These are phyloP conservation scores for Teleopsis dalmanni DNA, from an alignment of 1,140 invertebrate genomes.

Conservation along the genomic window DNA sequence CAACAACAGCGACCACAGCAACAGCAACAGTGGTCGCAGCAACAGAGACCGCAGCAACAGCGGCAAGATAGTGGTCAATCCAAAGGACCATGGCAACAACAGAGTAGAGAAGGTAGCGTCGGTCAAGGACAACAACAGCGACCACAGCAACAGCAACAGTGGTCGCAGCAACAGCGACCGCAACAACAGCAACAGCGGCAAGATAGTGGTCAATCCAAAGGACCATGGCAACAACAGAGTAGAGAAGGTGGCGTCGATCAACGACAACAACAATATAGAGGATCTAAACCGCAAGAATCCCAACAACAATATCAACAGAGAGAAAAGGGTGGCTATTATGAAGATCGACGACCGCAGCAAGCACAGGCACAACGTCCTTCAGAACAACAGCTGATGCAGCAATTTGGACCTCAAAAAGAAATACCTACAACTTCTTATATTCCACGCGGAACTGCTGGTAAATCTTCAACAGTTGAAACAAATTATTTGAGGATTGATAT, in stretches of 20 bases:
- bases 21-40: not conserved
- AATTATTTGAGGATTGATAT: conserved; percentile 53
- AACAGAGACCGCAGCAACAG: conserved; percentile 3
- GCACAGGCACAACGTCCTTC: too few relatives aligned
- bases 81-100: not conserved
- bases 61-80: conserved; percentile 1
- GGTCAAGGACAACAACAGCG: conserved; percentile 10
- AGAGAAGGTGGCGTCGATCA: not conserved
- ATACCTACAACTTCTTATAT: not conserved
- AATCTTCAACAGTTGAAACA: conserved; percentile 44
- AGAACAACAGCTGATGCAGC: not conserved
- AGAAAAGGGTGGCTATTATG: not conserved
- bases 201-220: not conserved
- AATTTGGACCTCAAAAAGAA: not conserved
- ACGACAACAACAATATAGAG: not conserved
- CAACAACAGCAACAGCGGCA: not conserved
- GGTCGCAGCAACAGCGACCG: conserved; percentile 8
- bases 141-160: conserved; percentile 4
- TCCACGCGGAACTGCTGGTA: conserved; percentile 44
- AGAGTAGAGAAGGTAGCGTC: not conserved
- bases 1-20: not conserved
- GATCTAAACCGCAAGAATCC: conserved; percentile 7
- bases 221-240: not conserved
- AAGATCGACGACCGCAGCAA: not conserved
- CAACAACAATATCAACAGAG: not conserved